Base-by-base conservation (phyloP, 1,140 invertebrate species). In the Lasioglossum baleicum region DNA sequence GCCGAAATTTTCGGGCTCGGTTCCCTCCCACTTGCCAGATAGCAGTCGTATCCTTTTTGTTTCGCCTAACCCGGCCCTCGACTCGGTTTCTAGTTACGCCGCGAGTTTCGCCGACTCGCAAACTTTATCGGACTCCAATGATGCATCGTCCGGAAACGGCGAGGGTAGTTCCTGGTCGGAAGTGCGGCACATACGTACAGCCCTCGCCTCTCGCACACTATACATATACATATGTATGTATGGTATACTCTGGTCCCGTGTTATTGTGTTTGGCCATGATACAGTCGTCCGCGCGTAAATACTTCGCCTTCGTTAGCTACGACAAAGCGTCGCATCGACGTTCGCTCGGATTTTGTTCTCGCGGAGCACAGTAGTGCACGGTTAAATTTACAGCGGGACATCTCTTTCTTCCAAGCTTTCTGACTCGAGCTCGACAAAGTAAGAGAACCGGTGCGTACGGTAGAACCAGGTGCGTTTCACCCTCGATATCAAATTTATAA, bases 51-150 rank as follows among this genome's bases (percentile, higher is more conserved):
- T 84, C 74, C 79, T 85, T 84, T 85, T 84, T 84, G 79, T 82
- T 78, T 82, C 66, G n/a, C 40, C 48, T 56, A 58, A 58, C 22
- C 22, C 22, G 58, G 58, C n/a, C 75, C 48, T 48, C 44, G 44
- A 10, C 63, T 51, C 71, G 61, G 81, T 72, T 84, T 72, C 76
- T 71, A 79, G 75, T 80, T 69, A 17, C 74, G 64, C 35, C 60
- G 44, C 69, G 77, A 86, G 83, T 88, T 90, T 87, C 88, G 85
- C 83, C 83, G 84, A 82, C 81, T 83, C 75, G 84, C 80, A 86
- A 89, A 91, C 87, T 90, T 91, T 90, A 90, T 91, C 90, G 87
- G 89, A 86, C 89, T 81, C 85, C 86, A 88, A 89, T 90, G 90
- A 90, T 89, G 89, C 89, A 91, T 90, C 84, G 87, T 75, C 85